A percentile compares a stretch with the other conserved stretches of the same genome.
phyloP scores from a whole-genome alignment of 2,888 invertebrate species.

The Apodemia mormo region DNA sequence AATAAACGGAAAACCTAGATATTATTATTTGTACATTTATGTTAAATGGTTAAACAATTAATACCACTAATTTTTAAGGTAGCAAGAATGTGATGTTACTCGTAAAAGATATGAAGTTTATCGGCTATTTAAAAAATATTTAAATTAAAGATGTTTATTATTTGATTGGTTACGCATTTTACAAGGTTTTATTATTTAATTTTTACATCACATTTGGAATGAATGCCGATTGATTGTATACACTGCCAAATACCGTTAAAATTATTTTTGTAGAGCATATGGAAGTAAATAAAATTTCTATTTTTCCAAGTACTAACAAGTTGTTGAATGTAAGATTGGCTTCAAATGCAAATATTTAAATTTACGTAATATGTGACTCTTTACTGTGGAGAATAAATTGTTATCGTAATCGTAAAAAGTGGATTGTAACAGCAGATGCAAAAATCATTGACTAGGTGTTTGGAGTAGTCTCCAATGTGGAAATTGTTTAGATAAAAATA shows the following conservation, averaged over 20 bases:
- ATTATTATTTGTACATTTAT: background rate
- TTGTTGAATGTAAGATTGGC: no score
- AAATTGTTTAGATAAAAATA: no score
- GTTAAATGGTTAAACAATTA: background rate
- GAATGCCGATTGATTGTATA: slow-evolving; percentile 4
- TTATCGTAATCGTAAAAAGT: no score
- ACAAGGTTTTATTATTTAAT: background rate
- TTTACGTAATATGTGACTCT: no score
- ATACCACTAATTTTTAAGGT: background rate
- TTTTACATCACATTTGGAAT: background rate
- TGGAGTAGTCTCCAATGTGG: no score
- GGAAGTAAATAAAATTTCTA: background rate
- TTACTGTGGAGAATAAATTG: no score
- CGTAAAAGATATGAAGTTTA: no score
- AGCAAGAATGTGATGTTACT: no score
- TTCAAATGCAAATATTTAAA: no score
- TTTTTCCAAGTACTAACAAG: no score
- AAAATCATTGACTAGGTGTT: no score
- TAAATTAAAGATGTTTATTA: background rate
- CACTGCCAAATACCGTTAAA: slow-evolving; percentile 9
- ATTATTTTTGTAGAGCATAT: background rate
- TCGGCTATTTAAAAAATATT: background rate
- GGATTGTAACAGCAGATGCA: no score
- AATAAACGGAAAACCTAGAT: background rate
- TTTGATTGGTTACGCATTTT: background rate